These are phyloP conservation scores for Prosopocoilus inquinatus DNA, from an alignment of 2,888 invertebrate genomes.

Conservation along the genomic window DNA sequence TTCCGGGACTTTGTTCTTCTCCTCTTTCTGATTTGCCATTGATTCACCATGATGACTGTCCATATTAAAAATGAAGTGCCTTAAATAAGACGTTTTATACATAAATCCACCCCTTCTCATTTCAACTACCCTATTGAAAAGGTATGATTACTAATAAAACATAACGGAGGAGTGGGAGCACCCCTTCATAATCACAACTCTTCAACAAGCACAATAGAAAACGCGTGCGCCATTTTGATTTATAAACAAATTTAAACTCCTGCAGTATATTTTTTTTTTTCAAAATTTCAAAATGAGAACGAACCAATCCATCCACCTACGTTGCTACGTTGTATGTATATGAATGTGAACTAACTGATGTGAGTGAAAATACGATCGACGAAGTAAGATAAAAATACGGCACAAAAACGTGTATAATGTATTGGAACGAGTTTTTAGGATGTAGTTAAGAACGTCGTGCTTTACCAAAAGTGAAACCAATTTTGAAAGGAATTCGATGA, in stretches of 20 bases:
- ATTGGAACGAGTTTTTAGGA: conserved; percentile 38
- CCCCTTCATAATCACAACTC: too few relatives aligned
- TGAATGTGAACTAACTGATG: neutral
- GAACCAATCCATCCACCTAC: too few relatives aligned
- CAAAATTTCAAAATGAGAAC: too few relatives aligned
- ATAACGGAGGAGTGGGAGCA: conserved; percentile 1
- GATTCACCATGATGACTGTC: conserved; percentile 8
- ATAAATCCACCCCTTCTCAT: neutral
- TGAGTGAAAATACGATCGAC: conserved; percentile 1
- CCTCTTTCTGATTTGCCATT: neutral
- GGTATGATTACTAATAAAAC: conserved; percentile 1
- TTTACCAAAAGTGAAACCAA: conserved; percentile 46
- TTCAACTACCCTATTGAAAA: neutral
- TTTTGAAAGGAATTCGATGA: conserved; percentile 40
- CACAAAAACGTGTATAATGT: conserved; percentile 34
- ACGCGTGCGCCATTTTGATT: too few relatives aligned
- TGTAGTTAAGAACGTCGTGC: conserved; percentile 36
- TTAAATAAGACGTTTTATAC: conserved; percentile 3
- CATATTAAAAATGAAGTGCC: conserved; percentile 8
- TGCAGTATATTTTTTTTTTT: too few relatives aligned
- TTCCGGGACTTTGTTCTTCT: conserved; percentile 9
- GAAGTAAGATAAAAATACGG: conserved; percentile 10
- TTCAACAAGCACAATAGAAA: too few relatives aligned
- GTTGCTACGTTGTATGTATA: too few relatives aligned
- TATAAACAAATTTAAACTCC: too few relatives aligned